phyloP scores from a whole-genome alignment of 30 jellyfish, hydroid and myxozoan species.

The Turritopsis rubra region DNA sequence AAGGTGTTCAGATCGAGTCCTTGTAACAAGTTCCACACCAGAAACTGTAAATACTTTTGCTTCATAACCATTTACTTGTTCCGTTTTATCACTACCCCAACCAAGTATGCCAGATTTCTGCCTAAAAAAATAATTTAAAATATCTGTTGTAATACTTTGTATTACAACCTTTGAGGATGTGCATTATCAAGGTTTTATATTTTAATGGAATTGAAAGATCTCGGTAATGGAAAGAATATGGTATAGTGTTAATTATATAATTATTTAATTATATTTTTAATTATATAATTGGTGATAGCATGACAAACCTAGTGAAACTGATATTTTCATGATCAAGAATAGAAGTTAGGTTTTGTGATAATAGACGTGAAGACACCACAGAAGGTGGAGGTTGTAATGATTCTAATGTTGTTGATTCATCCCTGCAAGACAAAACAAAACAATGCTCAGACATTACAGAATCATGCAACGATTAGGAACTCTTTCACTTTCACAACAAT shows the following conservation, averaged over 20 bases:
- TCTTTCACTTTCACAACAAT: too few relatives aligned
- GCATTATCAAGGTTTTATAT: neutral
- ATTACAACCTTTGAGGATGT: too few relatives aligned
- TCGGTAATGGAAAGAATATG: too few relatives aligned
- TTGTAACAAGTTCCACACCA: slow-evolving; percentile 86
- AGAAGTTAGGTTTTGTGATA: slow-evolving; percentile 81
- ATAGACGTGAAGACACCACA: slow-evolving; percentile 56
- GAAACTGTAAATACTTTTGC: slow-evolving; percentile 70
- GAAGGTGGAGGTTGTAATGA: slow-evolving; percentile 87
- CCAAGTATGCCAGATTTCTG: slow-evolving; percentile 78
- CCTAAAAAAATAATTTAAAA: neutral
- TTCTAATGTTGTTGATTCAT: slow-evolving; percentile 54
- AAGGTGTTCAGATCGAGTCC: slow-evolving; percentile 93
- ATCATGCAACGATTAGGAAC: too few relatives aligned
- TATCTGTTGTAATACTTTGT: neutral
- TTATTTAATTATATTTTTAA: too few relatives aligned
- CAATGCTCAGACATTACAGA: neutral
- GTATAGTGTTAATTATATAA: too few relatives aligned
- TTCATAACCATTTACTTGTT: slow-evolving; percentile 59
- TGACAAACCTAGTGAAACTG: slow-evolving; percentile 68
- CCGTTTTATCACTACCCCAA: slow-evolving; percentile 90
- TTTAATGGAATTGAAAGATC: too few relatives aligned
- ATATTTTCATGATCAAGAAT: slow-evolving; percentile 72
- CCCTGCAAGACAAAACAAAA: slow-evolving; percentile 19
- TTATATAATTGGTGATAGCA: too few relatives aligned